Evolutionary conservation across 1,140 invertebrate species (phyloP), one percentile per base, ranked within the genome.

Genomic region (Drosophila rhopaloa): DNA sequence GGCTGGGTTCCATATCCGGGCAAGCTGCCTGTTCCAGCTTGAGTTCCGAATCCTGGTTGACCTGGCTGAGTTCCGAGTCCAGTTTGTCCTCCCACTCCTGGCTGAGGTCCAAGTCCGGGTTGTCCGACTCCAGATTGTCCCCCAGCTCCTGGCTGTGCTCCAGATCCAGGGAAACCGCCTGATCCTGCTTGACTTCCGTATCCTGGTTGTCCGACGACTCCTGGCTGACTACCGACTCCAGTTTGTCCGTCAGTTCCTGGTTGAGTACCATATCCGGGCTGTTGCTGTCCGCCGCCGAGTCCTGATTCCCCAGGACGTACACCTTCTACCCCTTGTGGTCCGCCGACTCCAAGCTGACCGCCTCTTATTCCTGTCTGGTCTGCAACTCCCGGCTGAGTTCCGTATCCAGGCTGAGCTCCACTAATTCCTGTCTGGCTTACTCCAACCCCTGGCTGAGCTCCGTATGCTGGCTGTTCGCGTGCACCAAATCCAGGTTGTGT

Each of bases 381-480:
- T 5, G 43, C 66, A 35, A 27, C 0, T 5, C 62, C 68, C 9
- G 71, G 35, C 10, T 62, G 67, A 5, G 29, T 5, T 27, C 24
- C 55, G 16, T 43, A 63, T 9, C 59, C 73, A 1, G 57, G 58
- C 19, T 55, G 58, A 4, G 19, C 10, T 40, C 38, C 46, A 1
- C 35, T n/a, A 16, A 41, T 47, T 7, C 46, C 19, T 1, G 19
- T n/a, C 5, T 13, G 24, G 4, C 65, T 54, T 37, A 24, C 24
- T 2, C 46, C 65, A 44, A 37, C 50, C 2, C 74, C 76, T 0
- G 77, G 48, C 7, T 56, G 58, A 0, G 40, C 10, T 44, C 71
- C 72, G n/a, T 48, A 65, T 2, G 46, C 74, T 0, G 71, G n/a
- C 10, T 65, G 37, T 10, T 55, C 46, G 0, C 43, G 54, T 40